These are phyloP conservation scores for Macroglossus sobrinus DNA, from an alignment of 2,113 vertebrate species.

Conservation along the genomic window DNA sequence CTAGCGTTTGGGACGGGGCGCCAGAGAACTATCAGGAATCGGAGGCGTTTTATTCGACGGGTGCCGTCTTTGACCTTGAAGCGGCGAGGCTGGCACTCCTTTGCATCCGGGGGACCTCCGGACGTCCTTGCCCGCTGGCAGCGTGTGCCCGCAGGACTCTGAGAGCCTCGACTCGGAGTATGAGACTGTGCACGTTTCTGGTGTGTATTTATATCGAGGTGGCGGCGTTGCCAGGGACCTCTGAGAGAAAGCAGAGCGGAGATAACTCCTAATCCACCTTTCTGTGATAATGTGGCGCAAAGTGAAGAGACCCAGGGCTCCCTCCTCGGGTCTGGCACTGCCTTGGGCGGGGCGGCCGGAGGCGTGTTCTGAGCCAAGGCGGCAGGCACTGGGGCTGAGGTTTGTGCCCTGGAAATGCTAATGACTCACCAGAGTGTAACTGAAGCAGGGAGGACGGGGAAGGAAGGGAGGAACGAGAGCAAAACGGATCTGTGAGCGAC, in stretches of 20 bases:
- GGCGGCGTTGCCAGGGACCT: conserved; percentile 86
- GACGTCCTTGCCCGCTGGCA: not conserved
- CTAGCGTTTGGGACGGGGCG: not conserved
- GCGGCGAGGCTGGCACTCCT: not conserved
- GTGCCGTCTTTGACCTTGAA: conserved; percentile 49
- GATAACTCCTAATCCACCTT: conserved; percentile 92
- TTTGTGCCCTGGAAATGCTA: not conserved
- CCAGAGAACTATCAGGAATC: conserved; percentile 32
- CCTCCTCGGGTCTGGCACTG: conserved; percentile 64
- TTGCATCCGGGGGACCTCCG: not conserved
- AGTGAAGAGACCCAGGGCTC: conserved; percentile 88
- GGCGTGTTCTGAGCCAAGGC: conserved; percentile 68
- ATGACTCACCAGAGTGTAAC: not conserved
- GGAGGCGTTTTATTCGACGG: not conserved
- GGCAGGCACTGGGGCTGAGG: conserved; percentile 42
- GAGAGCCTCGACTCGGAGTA: conserved; percentile 62
- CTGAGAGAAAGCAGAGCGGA: conserved; percentile 89
- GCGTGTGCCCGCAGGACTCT: conserved; percentile 38
- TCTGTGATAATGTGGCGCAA: conserved; percentile 90
- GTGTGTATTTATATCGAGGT: conserved; percentile 88
- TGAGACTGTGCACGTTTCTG: conserved; percentile 69
- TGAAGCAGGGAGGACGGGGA: not conserved
- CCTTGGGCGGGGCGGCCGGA: conserved; percentile 10
- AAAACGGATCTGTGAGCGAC: not conserved
- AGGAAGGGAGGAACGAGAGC: not conserved